Evolutionary conservation across 2,888 invertebrate species (phyloP).

Genomic region (Villa cingulata): DNA sequence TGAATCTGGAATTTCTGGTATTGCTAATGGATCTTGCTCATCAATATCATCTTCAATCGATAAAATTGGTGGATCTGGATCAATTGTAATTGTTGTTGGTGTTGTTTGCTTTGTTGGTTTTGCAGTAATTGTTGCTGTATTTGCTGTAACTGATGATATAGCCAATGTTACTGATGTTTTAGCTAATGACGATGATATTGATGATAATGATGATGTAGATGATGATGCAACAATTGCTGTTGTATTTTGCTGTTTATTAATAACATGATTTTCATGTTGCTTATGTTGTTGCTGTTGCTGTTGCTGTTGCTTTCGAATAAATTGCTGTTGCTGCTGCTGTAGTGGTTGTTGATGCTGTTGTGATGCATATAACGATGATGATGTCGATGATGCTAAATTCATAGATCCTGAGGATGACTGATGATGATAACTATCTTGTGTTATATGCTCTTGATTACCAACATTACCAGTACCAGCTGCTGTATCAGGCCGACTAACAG

Average conservation of each 20-base stretch:
- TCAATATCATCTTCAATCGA: slow-evolving; percentile 15
- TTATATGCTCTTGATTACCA: slow-evolving; percentile 7
- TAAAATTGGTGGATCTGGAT: slow-evolving; percentile 14
- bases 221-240: neutral
- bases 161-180: slow-evolving; percentile 1
- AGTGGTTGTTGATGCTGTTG: too few species aligned
- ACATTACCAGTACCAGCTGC: neutral
- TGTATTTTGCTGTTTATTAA: neutral
- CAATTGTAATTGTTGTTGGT: slow-evolving; percentile 6
- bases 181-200: neutral
- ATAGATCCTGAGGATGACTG: neutral
- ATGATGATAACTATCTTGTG: slow-evolving; percentile 8
- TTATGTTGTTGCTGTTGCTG: too few species aligned
- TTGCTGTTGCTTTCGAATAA: too few species aligned
- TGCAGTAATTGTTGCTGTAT: neutral
- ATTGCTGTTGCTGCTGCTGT: too few species aligned
- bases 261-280: neutral
- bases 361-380: neutral
- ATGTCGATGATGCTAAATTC: neutral
- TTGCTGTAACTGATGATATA: neutral
- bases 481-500: slow-evolving; percentile 16
- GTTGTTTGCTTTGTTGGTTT: too few species aligned
- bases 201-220: slow-evolving; percentile 1
- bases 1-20: slow-evolving; percentile 15
- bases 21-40: slow-evolving; percentile 33